Percentiles rank a stretch among this genome's conserved stretches.
These are phyloP conservation scores for Xyrichtys novacula DNA, from an alignment of 2,797 vertebrate genomes.

Conservation along the genomic window DNA sequence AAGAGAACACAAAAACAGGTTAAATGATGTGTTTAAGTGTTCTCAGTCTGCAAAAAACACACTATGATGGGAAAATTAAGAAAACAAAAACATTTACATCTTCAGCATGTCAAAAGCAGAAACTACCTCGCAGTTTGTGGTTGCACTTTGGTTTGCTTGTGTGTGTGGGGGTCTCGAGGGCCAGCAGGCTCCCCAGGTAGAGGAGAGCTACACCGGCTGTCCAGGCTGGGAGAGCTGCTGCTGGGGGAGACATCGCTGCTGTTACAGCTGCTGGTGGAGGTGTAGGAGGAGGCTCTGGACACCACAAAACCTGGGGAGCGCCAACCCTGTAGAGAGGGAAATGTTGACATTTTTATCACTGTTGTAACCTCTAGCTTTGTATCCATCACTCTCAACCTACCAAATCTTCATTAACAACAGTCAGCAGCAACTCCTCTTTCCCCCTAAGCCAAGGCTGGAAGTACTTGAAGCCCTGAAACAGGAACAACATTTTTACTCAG, in stretches of 20 bases:
- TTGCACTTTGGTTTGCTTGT: constrained; percentile 24
- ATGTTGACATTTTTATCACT: background rate
- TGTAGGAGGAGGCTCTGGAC: constrained; percentile 80
- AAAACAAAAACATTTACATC: background rate
- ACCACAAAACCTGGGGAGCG: constrained; percentile 82
- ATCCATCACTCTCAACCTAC: constrained; percentile 62
- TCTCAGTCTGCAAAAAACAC: background rate
- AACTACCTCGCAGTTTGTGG: constrained; percentile 57
- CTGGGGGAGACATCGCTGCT: constrained; percentile 76
- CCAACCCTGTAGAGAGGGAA: constrained; percentile 71
- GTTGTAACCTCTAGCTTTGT: background rate
- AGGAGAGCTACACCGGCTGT: constrained; percentile 74
- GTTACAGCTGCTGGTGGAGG: constrained; percentile 67
- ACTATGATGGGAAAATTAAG: background rate
- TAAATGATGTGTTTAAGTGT: background rate
- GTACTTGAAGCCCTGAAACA: constrained; percentile 85
- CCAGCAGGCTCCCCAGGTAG: constrained; percentile 67
- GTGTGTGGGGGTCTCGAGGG: constrained; percentile 29
- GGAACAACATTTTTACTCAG: background rate
- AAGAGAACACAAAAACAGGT: constrained; percentile 27
- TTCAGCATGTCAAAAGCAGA: no score
- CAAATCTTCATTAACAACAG: constrained; percentile 87
- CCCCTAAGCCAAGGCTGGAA: constrained; percentile 89
- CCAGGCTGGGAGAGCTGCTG: constrained; percentile 81
- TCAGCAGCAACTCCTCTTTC: constrained; percentile 87